Conservation (phyloP, 2,797 vertebrate genomes). For the Euthynnus affinis region DNA sequence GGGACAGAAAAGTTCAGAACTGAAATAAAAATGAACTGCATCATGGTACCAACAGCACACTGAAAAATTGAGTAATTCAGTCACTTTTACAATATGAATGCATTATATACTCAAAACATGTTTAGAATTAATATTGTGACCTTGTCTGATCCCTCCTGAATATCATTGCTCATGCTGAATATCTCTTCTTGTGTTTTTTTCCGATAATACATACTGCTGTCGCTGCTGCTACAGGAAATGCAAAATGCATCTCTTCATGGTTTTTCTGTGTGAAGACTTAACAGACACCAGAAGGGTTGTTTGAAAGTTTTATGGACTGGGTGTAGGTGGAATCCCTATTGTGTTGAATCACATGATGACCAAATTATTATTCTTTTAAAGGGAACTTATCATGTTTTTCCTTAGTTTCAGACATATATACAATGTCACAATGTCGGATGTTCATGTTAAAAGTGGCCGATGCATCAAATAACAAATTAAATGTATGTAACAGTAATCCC, state of each 20-base stretch:
- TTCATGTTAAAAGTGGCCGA: no score
- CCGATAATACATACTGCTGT: neutral
- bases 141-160: neutral
- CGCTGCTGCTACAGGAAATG: constrained; percentile 2
- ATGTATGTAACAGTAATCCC: no score
- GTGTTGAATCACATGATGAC: constrained; percentile 6
- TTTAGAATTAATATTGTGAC: neutral
- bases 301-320: constrained; percentile 5
- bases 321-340: neutral
- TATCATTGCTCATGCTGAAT: neutral
- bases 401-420: no score
- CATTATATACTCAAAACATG: neutral
- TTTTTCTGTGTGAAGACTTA: neutral
- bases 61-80: neutral
- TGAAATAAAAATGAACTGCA: no score
- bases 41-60: neutral
- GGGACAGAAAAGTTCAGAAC: no score
- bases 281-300: no score
- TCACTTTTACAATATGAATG: neutral
- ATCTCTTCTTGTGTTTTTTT: neutral
- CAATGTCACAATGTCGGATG: no score
- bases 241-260: neutral
- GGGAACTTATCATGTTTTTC: no score
- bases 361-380: neutral
- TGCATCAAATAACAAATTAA: no score